These are phyloP conservation scores for Parazoanthus atlanticus DNA, from an alignment of 92 coral and sea anemone species.

Conservation along the genomic window DNA sequence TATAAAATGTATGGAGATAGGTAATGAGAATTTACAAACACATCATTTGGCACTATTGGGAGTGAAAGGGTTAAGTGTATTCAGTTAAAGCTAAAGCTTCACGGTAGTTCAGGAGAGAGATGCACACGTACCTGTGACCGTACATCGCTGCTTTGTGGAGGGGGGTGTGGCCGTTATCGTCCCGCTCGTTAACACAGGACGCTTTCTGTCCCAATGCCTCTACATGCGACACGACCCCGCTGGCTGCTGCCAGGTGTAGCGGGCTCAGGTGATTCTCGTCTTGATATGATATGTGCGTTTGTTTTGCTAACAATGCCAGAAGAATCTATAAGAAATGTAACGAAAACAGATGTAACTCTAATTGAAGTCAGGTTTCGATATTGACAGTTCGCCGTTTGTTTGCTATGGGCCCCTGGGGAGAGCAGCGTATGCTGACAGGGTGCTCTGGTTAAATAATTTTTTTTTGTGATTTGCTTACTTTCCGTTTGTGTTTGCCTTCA, in stretches of 20 bases:
- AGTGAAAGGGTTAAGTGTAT: no score
- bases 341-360: background rate
- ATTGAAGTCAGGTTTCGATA: no score
- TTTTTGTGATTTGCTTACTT: no score
- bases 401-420: no score
- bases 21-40: no score
- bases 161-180: slow-evolving; percentile 74
- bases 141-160: slow-evolving; percentile 74
- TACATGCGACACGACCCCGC: slow-evolving; percentile 66
- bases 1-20: no score
- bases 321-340: slow-evolving; percentile 48
- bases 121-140: slow-evolving; percentile 68
- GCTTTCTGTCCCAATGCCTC: slow-evolving; percentile 66
- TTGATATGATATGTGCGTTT: slow-evolving; percentile 56
- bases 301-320: slow-evolving; percentile 59
- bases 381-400: no score
- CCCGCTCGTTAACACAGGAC: slow-evolving; percentile 68
- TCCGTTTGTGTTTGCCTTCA: no score
- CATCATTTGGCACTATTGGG: no score
- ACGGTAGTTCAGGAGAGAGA: background rate
- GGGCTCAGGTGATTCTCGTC: slow-evolving; percentile 81
- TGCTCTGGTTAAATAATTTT: no score
- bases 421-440: no score
- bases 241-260: slow-evolving; percentile 78
- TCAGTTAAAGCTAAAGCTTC: background rate